Evolutionary conservation across 1,140 invertebrate genomes (phyloP).

Genomic region (Hydropsyche tenuis): DNA sequence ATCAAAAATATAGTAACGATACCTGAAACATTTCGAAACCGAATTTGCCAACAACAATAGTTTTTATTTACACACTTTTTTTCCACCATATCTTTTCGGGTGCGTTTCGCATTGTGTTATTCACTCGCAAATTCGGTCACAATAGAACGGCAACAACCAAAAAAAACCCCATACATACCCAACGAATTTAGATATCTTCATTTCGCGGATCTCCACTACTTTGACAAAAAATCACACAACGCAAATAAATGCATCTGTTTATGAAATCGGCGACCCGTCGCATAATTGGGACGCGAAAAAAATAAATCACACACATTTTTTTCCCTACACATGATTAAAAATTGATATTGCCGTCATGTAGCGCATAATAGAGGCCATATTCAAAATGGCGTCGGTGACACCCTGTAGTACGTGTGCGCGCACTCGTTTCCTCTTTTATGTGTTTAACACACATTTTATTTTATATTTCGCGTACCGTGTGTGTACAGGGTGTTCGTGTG

Average conservation of each 20-base stretch:
- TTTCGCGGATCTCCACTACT: constrained; percentile 29
- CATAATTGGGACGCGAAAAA: background rate
- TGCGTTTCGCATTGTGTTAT: constrained; percentile 43
- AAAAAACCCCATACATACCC: background rate
- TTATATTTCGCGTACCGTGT: too few relatives aligned
- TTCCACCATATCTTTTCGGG: constrained; percentile 37
- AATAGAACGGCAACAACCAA: constrained; percentile 28
- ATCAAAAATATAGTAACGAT: constrained; percentile 26
- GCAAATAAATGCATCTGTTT: constrained; percentile 26
- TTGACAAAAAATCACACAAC: constrained; percentile 31
- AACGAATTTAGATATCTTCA: constrained; percentile 33
- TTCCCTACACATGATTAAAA: too few relatives aligned
- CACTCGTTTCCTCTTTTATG: too few relatives aligned
- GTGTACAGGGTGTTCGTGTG: constrained; percentile 26
- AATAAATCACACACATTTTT: too few relatives aligned
- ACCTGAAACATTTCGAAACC: constrained; percentile 8
- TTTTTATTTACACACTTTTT: constrained; percentile 46
- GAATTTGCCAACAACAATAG: constrained; percentile 40
- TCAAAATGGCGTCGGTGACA: too few relatives aligned
- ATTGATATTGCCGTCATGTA: too few relatives aligned
- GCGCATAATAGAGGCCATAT: too few relatives aligned
- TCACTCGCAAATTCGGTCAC: constrained; percentile 46
- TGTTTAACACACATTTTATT: too few relatives aligned
- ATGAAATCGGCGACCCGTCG: background rate
- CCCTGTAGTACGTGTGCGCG: too few relatives aligned